Evolutionary conservation across 2,797 vertebrate genomes (phyloP).

Genomic region (Delichon dasypus): DNA sequence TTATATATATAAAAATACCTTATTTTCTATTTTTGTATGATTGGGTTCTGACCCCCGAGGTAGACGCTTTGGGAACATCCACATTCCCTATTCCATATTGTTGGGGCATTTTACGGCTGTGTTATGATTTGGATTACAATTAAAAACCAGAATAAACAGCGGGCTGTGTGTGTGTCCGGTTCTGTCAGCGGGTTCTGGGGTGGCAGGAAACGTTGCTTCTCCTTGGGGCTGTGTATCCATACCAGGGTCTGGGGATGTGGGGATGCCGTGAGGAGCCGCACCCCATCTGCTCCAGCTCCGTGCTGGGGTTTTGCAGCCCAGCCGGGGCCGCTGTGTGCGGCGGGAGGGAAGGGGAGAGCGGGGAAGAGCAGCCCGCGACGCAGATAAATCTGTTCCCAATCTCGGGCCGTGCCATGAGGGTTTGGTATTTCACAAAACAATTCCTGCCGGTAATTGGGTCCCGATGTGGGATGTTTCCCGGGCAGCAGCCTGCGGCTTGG

Average conservation of each 20-base stretch:
- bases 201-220: fast-evolving
- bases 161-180: fast-evolving
- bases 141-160: constrained; percentile 9
- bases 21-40: constrained; percentile 66
- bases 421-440: constrained; percentile 64
- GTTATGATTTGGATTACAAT: constrained; percentile 35
- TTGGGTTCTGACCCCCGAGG: not conserved
- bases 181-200: not conserved
- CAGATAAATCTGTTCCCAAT: constrained; percentile 57
- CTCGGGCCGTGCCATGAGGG: constrained; percentile 1
- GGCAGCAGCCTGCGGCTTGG: not conserved
- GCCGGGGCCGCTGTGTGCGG: not conserved
- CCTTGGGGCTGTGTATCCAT: not conserved
- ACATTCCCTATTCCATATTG: not conserved
- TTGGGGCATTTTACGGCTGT: constrained; percentile 35
- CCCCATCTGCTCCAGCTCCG: not conserved
- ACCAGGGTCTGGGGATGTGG: not conserved
- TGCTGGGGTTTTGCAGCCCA: not conserved
- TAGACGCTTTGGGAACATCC: not conserved
- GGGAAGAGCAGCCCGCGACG: not conserved
- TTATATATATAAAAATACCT: constrained; percentile 36
- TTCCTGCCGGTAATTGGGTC: constrained; percentile 55
- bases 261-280: not conserved
- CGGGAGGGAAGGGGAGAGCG: not conserved
- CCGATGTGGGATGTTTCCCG: constrained; percentile 23